A percentile compares a stretch with the other conserved stretches of the same genome.
Conservation (phyloP, 1,140 invertebrate species). For the Zaprionus capensis region DNA sequence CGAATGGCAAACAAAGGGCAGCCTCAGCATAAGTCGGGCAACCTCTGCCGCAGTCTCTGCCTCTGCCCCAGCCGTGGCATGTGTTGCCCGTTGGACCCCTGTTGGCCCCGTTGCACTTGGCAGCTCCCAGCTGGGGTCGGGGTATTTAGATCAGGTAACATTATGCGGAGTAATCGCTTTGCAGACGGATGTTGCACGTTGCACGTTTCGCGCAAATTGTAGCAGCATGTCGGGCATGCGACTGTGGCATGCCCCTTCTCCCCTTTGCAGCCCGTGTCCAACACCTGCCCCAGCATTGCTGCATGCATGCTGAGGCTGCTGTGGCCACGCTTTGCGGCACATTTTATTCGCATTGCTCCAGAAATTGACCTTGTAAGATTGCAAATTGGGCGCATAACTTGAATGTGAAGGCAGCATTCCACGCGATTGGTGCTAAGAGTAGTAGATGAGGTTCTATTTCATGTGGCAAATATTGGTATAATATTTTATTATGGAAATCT, state of each 20-base stretch:
- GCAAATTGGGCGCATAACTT: slow-evolving; percentile 29
- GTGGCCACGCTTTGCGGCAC: slow-evolving; percentile 42
- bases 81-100: slow-evolving; percentile 27
- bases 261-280: neutral
- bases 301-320: slow-evolving; percentile 32
- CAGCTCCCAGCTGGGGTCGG: slow-evolving; percentile 24
- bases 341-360: slow-evolving; percentile 37
- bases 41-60: neutral
- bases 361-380: slow-evolving; percentile 50
- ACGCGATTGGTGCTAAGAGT: neutral
- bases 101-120: slow-evolving; percentile 2
- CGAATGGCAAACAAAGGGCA: slow-evolving; percentile 12
- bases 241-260: slow-evolving; percentile 22
- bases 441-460: neutral
- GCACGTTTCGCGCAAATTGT: slow-evolving; percentile 72
- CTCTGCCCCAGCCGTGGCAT: slow-evolving; percentile 6
- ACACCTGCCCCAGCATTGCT: slow-evolving; percentile 2
- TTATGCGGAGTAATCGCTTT: slow-evolving; percentile 65
- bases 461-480: neutral
- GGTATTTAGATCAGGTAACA: slow-evolving; percentile 62
- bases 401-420: slow-evolving; percentile 1
- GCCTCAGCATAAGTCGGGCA: neutral
- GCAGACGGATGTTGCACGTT: slow-evolving; percentile 63
- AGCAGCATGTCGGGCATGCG: slow-evolving; percentile 39
- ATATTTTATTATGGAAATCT: too few species aligned